Evolutionary conservation across 2,113 vertebrate genomes (phyloP).

Genomic region (Ploceus nigricollis): DNA sequence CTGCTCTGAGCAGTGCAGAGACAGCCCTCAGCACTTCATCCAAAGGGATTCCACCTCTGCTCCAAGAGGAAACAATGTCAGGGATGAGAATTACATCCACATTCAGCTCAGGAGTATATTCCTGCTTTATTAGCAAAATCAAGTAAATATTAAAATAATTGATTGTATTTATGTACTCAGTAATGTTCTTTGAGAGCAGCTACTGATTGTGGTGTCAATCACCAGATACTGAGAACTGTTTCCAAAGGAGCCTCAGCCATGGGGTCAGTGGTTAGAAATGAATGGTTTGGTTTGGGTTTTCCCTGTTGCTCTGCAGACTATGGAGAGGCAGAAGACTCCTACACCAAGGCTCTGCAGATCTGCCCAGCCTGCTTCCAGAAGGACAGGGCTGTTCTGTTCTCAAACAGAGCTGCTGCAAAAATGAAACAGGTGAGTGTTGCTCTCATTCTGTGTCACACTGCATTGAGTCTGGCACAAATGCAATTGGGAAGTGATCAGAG

Average conservation of each 20-base stretch:
- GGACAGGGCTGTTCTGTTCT: constrained; percentile 84
- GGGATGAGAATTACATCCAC: not conserved
- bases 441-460: not conserved
- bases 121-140: not conserved
- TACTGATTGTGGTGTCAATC: not conserved
- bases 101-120: not conserved
- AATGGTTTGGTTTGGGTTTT: not conserved
- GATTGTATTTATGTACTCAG: not conserved
- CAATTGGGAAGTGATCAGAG: not conserved
- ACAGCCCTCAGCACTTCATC: not conserved
- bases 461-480: not conserved
- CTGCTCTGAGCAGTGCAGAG: not conserved
- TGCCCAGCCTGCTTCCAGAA: constrained; percentile 83
- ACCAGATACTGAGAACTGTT: not conserved
- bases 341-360: constrained; percentile 74
- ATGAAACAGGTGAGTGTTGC: constrained; percentile 79
- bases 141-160: not conserved
- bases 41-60: not conserved
- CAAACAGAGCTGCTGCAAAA: constrained; percentile 87
- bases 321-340: constrained; percentile 78
- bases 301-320: constrained; percentile 72
- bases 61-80: not conserved
- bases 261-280: not conserved
- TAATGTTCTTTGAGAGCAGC: not conserved
- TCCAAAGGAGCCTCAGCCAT: not conserved